Evolutionary conservation across 2,888 invertebrate species (phyloP), one percentile per base, ranked within the genome.

Genomic region (Acanthosepion lycidas): DNA sequence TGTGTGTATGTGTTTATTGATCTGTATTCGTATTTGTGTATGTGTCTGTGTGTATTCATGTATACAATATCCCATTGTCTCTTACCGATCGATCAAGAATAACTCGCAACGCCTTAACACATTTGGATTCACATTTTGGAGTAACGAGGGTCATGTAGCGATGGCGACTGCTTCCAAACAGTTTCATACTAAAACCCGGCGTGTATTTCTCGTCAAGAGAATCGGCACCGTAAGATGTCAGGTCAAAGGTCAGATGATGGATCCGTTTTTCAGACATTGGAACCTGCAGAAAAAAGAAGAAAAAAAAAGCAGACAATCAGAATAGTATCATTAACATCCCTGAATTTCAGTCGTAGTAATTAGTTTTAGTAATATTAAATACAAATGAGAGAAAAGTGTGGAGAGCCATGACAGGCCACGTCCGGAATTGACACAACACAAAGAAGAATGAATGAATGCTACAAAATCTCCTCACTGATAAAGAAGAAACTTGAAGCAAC

Each of bases 61-160:
- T 51, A 12, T 51, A 15, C 15, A 51, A 12, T 0, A 51, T 51
- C 0, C 6, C 15, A 4, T 51, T 26, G 33, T 28, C 93, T 96
- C 97, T 96, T 95, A 97, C 97, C 94, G 97, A 97, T 95, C 96
- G 96, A 95, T 97, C 97, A 94, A 97, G 95, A 53, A 97, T 96
- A 12, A 97, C 96, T 59, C 96, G 96, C 48, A 97, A 95, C 0
- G 96, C 96, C 94, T 96, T 97, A 93, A 97, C 97, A 48, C 97
- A 96, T 26, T 96, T 96, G 2, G 97, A 96, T 94, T 97, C 97
- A 95, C 96, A 96, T 95, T 96, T 97, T 15, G 96, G 96, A n/a
- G 97, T 96, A 15, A 96, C 96, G 93, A 97, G 95, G 1, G 97
- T 95, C 96, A 97, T 96, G 95, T 96, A 97, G 93, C 97, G 96